A percentile compares a stretch with the other conserved stretches of the same genome.
These are phyloP conservation scores for Axea sp. DNA, from an alignment of 2,888 invertebrate genomes.

Conservation along the genomic window DNA sequence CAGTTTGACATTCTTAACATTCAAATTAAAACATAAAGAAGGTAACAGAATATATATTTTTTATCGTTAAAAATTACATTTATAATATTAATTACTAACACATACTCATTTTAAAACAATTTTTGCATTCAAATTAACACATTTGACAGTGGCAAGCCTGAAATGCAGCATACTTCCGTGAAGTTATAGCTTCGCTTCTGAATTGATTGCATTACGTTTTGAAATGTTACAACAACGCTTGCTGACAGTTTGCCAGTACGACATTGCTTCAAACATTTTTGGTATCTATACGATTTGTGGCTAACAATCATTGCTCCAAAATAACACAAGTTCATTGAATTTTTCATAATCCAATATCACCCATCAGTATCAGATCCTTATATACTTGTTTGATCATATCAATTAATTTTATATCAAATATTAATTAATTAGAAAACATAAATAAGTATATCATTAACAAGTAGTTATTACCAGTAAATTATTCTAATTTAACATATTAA, in stretches of 20 bases:
- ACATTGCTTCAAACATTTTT: slow-evolving; percentile 14
- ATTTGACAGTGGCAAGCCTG: not conserved
- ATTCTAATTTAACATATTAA: slow-evolving; percentile 4
- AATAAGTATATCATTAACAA: not conserved
- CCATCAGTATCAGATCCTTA: too few species aligned
- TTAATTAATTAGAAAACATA: not conserved
- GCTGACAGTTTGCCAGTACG: slow-evolving; percentile 20
- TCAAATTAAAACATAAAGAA: not conserved
- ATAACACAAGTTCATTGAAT: too few species aligned
- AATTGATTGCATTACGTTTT: slow-evolving; percentile 15
- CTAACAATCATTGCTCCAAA: slow-evolving; percentile 15
- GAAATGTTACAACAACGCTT: slow-evolving; percentile 21
- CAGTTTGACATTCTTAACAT: not conserved
- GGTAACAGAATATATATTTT: too few species aligned
- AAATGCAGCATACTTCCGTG: slow-evolving; percentile 5
- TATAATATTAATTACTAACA: too few species aligned
- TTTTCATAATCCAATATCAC: too few species aligned
- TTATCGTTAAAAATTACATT: too few species aligned
- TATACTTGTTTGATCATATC: too few species aligned
- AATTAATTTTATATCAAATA: too few species aligned
- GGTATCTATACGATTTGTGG: not conserved
- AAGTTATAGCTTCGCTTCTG: slow-evolving; percentile 16
- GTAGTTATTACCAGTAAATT: slow-evolving; percentile 4
- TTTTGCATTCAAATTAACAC: not conserved
- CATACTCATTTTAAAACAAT: not conserved